These are phyloP conservation scores for Leptopilina boulardi DNA, from an alignment of 1,140 invertebrate genomes.

Conservation along the genomic window DNA sequence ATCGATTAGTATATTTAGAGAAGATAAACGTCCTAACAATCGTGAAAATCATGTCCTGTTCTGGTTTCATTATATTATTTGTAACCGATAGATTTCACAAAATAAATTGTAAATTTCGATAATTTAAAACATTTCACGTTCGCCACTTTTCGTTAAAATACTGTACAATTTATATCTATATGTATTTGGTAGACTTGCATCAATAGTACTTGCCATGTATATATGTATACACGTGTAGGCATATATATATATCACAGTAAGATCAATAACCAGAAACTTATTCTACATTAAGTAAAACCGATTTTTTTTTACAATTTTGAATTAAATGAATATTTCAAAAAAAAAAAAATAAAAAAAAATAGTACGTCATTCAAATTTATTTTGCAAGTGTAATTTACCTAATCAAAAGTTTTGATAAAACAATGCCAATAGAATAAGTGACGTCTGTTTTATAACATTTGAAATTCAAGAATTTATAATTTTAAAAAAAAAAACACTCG, in stretches of 20 bases:
- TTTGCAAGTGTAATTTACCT: neutral
- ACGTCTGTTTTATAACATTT: neutral
- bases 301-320: neutral
- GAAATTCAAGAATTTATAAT: no score
- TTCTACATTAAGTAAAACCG: neutral
- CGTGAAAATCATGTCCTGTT: neutral
- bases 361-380: neutral
- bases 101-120: constrained; percentile 20
- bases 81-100: constrained; percentile 16
- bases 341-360: no score
- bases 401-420: neutral
- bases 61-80: constrained; percentile 19
- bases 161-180: neutral
- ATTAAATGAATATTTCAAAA: neutral
- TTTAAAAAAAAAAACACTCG: no score
- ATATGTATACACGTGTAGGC: neutral
- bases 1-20: constrained; percentile 16
- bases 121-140: neutral
- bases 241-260: constrained; percentile 14
- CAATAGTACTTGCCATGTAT: constrained; percentile 15
- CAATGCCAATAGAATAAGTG: neutral
- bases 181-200: constrained; percentile 9
- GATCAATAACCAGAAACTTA: constrained; percentile 32
- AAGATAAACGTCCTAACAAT: constrained; percentile 1
- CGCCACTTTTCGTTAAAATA: neutral